A percentile compares a stretch with the other conserved stretches of the same genome.
These are phyloP conservation scores for Magallana nippona DNA, from an alignment of 2,888 invertebrate species.

Conservation along the genomic window DNA sequence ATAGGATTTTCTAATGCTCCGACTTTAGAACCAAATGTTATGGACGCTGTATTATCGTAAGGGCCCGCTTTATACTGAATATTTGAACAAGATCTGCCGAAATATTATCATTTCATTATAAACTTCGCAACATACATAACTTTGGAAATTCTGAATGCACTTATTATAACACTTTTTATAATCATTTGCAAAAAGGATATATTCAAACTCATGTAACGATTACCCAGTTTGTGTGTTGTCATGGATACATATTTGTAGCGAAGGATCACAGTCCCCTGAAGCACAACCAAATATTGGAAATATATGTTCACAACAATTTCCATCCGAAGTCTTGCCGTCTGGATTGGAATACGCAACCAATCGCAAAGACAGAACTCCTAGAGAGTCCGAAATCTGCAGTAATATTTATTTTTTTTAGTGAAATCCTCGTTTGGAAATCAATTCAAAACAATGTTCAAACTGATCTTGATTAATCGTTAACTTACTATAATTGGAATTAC, in stretches of 20 bases:
- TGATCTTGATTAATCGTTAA: no score
- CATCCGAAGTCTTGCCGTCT: slow-evolving; percentile 5
- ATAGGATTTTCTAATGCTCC: slow-evolving; percentile 6
- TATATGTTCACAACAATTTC: background rate
- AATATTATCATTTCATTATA: background rate
- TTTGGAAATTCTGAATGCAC: no score
- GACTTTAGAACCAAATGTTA: background rate
- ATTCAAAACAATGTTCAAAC: no score
- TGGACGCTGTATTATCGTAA: background rate
- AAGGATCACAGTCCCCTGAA: slow-evolving; percentile 1
- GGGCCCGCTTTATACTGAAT: background rate
- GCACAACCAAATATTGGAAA: slow-evolving; percentile 4
- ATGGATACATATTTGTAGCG: background rate
- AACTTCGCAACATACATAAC: background rate
- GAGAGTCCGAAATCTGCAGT: background rate
- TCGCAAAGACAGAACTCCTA: background rate
- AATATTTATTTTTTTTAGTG: background rate
- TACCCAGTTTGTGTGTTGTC: slow-evolving; percentile 11
- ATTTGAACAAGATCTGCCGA: background rate
- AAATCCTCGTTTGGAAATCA: no score
- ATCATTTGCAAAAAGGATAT: background rate
- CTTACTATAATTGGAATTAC: no score
- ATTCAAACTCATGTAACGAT: background rate
- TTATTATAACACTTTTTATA: no score
- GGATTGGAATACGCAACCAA: background rate